A percentile compares a stretch with the other conserved stretches of the same genome.
These are phyloP conservation scores for Tetramorium bicarinatum DNA, from an alignment of 2,888 invertebrate genomes.

Conservation along the genomic window DNA sequence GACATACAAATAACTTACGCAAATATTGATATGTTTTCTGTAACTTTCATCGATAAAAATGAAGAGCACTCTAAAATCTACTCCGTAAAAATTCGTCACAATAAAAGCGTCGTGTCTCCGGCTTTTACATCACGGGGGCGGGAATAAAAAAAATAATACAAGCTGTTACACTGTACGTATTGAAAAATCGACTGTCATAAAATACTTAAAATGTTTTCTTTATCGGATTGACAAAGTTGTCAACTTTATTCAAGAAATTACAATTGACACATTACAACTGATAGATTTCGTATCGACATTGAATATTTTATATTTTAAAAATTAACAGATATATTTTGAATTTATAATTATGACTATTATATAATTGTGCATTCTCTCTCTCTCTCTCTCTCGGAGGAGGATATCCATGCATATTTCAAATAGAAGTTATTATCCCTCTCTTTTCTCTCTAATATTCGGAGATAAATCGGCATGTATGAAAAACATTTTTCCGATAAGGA, in stretches of 20 bases:
- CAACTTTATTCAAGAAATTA: background rate
- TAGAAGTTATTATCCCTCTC: background rate
- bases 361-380: background rate
- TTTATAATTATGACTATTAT: background rate
- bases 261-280: background rate
- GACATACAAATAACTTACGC: background rate
- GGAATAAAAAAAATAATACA: slow-evolving; percentile 34
- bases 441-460: background rate
- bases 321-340: background rate
- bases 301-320: background rate
- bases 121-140: background rate
- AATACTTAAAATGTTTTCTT: slow-evolving; percentile 20
- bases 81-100: slow-evolving; percentile 27
- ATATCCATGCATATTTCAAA: background rate
- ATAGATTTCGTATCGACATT: background rate
- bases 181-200: slow-evolving; percentile 11
- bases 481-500: slow-evolving; percentile 32
- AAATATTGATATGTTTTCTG: slow-evolving; percentile 40
- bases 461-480: slow-evolving; percentile 21
- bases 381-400: background rate
- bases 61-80: slow-evolving; percentile 28
- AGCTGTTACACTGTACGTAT: background rate
- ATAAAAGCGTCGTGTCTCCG: slow-evolving; percentile 21
- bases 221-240: background rate
- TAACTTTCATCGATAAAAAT: slow-evolving; percentile 33